phyloP scores from a whole-genome alignment of 2,888 invertebrate genomes.

The Mechanitis messenoides region DNA sequence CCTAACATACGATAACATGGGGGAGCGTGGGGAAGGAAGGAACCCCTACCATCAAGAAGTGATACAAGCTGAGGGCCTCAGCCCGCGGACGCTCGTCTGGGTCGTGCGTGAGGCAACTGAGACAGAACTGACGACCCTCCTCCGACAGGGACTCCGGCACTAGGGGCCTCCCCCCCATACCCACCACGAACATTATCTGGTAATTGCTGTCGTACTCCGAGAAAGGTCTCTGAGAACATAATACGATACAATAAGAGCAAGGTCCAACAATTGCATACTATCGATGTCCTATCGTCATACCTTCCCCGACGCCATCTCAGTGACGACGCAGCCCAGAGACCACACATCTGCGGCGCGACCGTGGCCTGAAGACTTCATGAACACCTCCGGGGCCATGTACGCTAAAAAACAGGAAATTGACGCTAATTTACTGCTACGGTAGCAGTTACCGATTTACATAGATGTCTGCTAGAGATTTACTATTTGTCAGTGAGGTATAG shows the following conservation, averaged over 20 bases:
- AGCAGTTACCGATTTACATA: no score
- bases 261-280: background rate
- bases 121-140: conserved; percentile 89
- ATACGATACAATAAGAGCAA: background rate
- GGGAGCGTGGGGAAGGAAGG: no score
- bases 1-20: no score
- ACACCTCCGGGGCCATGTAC: conserved; percentile 98
- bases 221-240: conserved; percentile 86
- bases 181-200: conserved; percentile 97
- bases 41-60: conserved; percentile 81
- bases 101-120: conserved; percentile 88
- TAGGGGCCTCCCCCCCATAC: conserved; percentile 90
- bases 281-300: conserved; percentile 54
- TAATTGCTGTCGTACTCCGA: conserved; percentile 93
- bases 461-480: no score
- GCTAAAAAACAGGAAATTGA: conserved; percentile 69
- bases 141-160: conserved; percentile 85
- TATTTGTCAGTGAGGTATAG: no score
- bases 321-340: conserved; percentile 96
- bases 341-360: conserved; percentile 96
- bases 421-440: no score
- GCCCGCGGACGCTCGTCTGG: conserved; percentile 84
- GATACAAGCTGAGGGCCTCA: conserved; percentile 81
- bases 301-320: conserved; percentile 96
- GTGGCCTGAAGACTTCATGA: conserved; percentile 91